These are phyloP conservation scores for Chlorocebus sabaeus DNA, from an alignment of 2,113 vertebrate species.

Conservation along the genomic window DNA sequence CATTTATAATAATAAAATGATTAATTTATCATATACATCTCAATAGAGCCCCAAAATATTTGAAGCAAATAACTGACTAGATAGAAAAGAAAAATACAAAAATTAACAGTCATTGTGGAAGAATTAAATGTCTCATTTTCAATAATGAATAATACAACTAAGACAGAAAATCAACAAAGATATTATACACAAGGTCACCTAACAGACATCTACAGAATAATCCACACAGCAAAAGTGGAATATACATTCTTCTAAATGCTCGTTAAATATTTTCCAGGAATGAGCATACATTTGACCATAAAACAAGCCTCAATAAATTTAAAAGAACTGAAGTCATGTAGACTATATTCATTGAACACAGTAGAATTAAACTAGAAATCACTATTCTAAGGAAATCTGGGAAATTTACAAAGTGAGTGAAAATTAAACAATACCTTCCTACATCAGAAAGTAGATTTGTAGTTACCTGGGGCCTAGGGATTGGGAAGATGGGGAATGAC, in stretches of 20 bases:
- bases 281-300: too few species aligned
- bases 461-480: background rate
- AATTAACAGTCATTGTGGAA: too few species aligned
- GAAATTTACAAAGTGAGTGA: background rate
- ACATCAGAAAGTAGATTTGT: background rate
- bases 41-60: background rate
- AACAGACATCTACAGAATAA: too few species aligned
- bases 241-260: too few species aligned
- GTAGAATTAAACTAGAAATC: background rate
- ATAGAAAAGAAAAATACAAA: too few species aligned
- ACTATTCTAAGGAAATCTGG: background rate
- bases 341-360: background rate
- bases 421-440: background rate
- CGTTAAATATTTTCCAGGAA: too few species aligned
- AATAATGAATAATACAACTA: too few species aligned
- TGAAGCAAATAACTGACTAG: too few species aligned
- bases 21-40: background rate
- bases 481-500: background rate
- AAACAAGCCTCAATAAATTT: background rate
- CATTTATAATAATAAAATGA: background rate
- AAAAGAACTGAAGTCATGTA: background rate
- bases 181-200: too few species aligned
- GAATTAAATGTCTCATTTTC: too few species aligned
- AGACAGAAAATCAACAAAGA: too few species aligned
- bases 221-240: too few species aligned